These are phyloP conservation scores for Ramazzottius varieornatus DNA, from an alignment of 2,888 invertebrate species.

Conservation along the genomic window DNA sequence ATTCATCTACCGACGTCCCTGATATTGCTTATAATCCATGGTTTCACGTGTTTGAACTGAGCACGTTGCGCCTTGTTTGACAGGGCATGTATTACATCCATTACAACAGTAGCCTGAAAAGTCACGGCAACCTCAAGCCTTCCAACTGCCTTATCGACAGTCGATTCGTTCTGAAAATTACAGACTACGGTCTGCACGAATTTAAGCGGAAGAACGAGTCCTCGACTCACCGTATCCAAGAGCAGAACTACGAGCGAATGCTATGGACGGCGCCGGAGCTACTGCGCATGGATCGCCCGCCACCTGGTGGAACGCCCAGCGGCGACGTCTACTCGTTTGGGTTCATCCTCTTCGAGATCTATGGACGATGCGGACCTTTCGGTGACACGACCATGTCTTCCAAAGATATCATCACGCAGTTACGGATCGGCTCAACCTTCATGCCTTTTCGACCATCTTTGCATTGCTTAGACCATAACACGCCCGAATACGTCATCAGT, in stretches of 20 bases:
- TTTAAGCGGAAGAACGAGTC: not conserved
- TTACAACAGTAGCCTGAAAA: not conserved
- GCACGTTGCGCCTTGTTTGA: not conserved
- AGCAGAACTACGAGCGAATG: not conserved
- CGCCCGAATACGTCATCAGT: not conserved
- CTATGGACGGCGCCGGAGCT: constrained; percentile 4
- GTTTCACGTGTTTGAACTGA: not conserved
- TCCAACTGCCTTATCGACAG: not conserved
- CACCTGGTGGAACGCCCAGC: not conserved
- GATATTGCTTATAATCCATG: not conserved
- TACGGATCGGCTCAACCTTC: not conserved
- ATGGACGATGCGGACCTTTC: not conserved
- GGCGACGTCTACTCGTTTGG: constrained; percentile 3
- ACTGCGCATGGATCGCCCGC: not conserved
- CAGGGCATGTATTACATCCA: not conserved
- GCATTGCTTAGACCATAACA: not conserved
- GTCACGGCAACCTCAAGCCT: not conserved
- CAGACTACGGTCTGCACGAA: constrained; percentile 3
- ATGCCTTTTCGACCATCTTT: not conserved
- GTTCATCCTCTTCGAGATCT: not conserved
- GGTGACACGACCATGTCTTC: not conserved
- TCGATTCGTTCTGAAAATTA: not conserved
- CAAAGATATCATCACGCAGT: not conserved
- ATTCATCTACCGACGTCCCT: too few species aligned
- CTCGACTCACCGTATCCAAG: not conserved